These are phyloP conservation scores for Pseudopleuronectes americanus DNA, from an alignment of 2,797 vertebrate genomes.

Conservation along the genomic window DNA sequence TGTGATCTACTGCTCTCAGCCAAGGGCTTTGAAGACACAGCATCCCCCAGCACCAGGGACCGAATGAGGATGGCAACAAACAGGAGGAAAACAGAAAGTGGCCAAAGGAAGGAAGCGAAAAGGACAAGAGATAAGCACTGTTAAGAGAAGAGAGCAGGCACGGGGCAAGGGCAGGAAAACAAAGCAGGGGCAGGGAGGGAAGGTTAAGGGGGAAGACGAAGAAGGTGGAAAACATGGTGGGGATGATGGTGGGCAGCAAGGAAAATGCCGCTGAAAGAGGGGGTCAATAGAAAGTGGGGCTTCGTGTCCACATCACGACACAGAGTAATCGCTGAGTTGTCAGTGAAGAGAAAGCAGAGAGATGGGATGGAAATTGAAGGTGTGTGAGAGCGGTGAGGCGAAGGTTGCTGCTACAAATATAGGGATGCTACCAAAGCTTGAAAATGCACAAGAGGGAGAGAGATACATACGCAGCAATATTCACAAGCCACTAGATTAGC, in stretches of 20 bases:
- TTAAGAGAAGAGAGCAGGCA: conserved; percentile 39
- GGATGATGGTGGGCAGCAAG: conserved; percentile 6
- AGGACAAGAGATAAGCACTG: conserved; percentile 22
- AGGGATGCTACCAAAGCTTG: conserved; percentile 40
- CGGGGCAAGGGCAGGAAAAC: conserved; percentile 28
- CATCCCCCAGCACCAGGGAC: conserved; percentile 42
- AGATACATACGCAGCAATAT: conserved; percentile 34
- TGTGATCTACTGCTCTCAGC: conserved; percentile 85
- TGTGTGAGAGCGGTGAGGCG: conserved; percentile 43
- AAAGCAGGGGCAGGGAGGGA: conserved; percentile 5
- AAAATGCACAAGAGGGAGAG: conserved; percentile 23
- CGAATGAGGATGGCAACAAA: conserved; percentile 41
- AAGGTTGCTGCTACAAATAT: conserved; percentile 54
- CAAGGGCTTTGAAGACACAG: conserved; percentile 82
- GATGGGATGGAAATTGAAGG: conserved; percentile 63
- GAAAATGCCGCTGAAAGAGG: conserved; percentile 19
- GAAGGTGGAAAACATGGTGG: conserved; percentile 3
- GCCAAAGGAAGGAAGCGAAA: conserved; percentile 36
- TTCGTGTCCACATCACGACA: conserved; percentile 4
- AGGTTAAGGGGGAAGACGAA: conserved; percentile 13
- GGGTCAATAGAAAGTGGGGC: not conserved
- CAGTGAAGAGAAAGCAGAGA: conserved; percentile 41
- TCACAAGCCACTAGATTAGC: conserved; percentile 42
- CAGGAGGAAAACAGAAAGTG: conserved; percentile 35
- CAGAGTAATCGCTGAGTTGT: conserved; percentile 53